These are phyloP conservation scores for Formica exsecta DNA, from an alignment of 1,140 invertebrate species.

Conservation along the genomic window DNA sequence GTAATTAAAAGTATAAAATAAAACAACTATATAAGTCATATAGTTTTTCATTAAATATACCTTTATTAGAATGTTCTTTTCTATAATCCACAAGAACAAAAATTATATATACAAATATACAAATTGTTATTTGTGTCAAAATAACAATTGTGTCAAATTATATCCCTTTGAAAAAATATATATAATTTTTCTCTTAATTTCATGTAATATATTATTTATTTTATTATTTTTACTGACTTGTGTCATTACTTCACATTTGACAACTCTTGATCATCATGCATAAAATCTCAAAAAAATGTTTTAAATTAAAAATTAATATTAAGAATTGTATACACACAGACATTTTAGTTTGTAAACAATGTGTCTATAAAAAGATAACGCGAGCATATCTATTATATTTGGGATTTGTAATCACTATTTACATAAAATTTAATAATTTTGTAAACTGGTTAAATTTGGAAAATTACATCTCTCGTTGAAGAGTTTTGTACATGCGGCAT, in stretches of 20 bases:
- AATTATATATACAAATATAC: too few species aligned
- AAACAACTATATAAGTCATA: not conserved
- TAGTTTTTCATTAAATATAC: not conserved
- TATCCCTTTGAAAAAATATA: not conserved
- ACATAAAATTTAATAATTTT: not conserved
- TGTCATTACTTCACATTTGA: not conserved
- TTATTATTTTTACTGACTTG: not conserved
- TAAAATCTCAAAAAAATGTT: not conserved
- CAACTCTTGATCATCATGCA: not conserved
- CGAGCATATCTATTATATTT: not conserved
- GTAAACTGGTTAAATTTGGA: not conserved
- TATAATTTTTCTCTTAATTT: not conserved
- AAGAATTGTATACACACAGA: too few species aligned
- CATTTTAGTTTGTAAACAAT: not conserved
- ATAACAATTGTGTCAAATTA: not conserved
- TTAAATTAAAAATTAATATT: not conserved
- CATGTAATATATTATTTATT: not conserved
- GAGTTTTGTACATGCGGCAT: not conserved
- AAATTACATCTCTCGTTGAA: not conserved
- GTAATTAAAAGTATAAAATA: too few species aligned
- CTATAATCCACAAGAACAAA: not conserved
- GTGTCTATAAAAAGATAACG: not conserved
- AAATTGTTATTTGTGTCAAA: not conserved
- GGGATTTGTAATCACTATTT: not conserved
- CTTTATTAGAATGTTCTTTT: not conserved